phyloP scores from a whole-genome alignment of 2,888 invertebrate species.

The Antheraea assamensis region DNA sequence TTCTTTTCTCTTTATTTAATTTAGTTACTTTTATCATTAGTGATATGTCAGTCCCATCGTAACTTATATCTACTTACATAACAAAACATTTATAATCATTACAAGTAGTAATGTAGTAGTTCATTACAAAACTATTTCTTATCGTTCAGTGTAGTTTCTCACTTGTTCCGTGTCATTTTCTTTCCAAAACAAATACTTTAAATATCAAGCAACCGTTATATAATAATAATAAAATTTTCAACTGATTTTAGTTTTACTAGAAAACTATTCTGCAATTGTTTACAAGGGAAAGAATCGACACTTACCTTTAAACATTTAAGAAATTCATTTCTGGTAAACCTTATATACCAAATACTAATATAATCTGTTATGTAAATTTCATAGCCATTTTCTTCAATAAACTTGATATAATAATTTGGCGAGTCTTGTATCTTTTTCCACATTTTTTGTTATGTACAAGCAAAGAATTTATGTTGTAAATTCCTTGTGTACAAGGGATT shows the following conservation, averaged over 20 bases:
- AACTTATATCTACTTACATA: too few relatives aligned
- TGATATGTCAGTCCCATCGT: too few relatives aligned
- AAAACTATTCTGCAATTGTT: neutral
- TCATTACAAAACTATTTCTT: too few relatives aligned
- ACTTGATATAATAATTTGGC: conserved; percentile 36
- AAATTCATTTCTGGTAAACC: conserved; percentile 44
- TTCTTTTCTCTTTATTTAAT: too few relatives aligned
- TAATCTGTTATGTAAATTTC: conserved; percentile 54
- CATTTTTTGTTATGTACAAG: conserved; percentile 34
- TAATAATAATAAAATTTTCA: neutral
- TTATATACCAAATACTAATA: conserved; percentile 47
- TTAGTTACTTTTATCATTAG: too few relatives aligned
- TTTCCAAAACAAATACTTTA: neutral
- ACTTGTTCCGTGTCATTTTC: neutral
- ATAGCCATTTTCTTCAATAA: conserved; percentile 30
- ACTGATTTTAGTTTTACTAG: neutral
- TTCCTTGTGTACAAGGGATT: too few relatives aligned
- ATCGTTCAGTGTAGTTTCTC: neutral
- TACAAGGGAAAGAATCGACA: neutral
- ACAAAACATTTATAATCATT: too few relatives aligned
- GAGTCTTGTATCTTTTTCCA: conserved; percentile 44
- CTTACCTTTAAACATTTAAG: conserved; percentile 50
- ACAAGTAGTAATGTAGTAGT: too few relatives aligned
- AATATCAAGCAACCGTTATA: neutral
- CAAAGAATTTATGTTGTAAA: neutral